A percentile compares a stretch with the other conserved stretches of the same genome.
These are phyloP conservation scores for Saimiri boliviensis DNA, from an alignment of 2,113 vertebrate genomes.

Conservation along the genomic window DNA sequence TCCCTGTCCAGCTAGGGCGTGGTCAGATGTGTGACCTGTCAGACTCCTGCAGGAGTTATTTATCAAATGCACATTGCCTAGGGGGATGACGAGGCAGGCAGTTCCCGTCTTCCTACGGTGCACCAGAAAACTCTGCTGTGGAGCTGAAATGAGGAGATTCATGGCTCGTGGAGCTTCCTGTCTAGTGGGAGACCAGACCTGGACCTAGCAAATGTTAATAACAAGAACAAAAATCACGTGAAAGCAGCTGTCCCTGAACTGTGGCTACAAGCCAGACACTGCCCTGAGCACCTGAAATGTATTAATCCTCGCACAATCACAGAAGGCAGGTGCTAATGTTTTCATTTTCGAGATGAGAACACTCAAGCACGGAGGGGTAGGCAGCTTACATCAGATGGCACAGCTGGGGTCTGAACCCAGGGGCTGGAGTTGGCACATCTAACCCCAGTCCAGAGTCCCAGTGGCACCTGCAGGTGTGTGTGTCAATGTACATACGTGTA, in stretches of 20 bases:
- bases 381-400: rapidly evolving
- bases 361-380: rapidly evolving
- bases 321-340: rapidly evolving
- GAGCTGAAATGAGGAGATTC: rapidly evolving
- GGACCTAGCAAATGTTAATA: rapidly evolving
- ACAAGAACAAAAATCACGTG: rapidly evolving
- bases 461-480: neutral
- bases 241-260: rapidly evolving
- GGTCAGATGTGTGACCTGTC: rapidly evolving
- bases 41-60: rapidly evolving
- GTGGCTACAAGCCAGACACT: rapidly evolving
- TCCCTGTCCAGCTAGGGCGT: rapidly evolving
- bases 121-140: rapidly evolving
- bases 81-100: rapidly evolving
- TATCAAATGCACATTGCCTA: rapidly evolving
- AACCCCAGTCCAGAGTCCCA: rapidly evolving
- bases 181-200: rapidly evolving
- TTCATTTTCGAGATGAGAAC: rapidly evolving
- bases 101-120: rapidly evolving
- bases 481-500: rapidly evolving
- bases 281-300: rapidly evolving
- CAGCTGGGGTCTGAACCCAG: rapidly evolving
- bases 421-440: rapidly evolving
- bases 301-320: rapidly evolving
- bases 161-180: rapidly evolving